Evolutionary conservation across 1,140 invertebrate species (phyloP), one percentile per base, ranked within the genome.

Genomic region (Euwallacea similis): DNA sequence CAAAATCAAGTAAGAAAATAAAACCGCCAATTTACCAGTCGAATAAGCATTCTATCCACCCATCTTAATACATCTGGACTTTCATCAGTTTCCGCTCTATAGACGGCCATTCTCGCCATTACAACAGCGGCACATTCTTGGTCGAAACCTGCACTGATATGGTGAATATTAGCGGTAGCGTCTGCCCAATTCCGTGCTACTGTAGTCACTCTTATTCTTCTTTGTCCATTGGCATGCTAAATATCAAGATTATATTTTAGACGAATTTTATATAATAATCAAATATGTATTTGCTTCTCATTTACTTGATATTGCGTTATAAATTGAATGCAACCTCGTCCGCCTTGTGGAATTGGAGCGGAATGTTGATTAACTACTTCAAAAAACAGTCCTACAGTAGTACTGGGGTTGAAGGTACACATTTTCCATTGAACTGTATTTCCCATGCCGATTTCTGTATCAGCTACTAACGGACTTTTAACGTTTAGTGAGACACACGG

Each of bases 351-450:
- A 74, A 98, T 93, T 0, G 95, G 95, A 7, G 95, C 93, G 41
- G 95, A 91, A 81, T 98, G 96, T 85, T 98, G 96, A 84, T 96
- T 98, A 13, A 96, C 94, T 63, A 99, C 93, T 86, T 99, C 98
- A 84, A 99, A 99, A 84, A 98, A 98, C 68, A 98, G 86, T 11
- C 93, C 93, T 70, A 96, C 89, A 2, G 97, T 99, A 8, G 94
- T 94, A 75, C 91, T 95, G 0, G 97, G 96, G 62, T 89, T 95
- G 8, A 99, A 85, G 0, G 95, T 92, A 83, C 97, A 99, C 82
- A 99, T 90, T 83, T 99, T 99, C 98, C 98, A 99, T 79, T 98
- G 95, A 73, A 92, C 94, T 0, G 98, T 99, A 59, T 95, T 95
- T 53, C 98, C 97, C 81, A 99, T 90, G 66, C 98, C 98, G 67